Conservation (phyloP, 2,113 vertebrate species). For the Orthochromis indermauri region DNA sequence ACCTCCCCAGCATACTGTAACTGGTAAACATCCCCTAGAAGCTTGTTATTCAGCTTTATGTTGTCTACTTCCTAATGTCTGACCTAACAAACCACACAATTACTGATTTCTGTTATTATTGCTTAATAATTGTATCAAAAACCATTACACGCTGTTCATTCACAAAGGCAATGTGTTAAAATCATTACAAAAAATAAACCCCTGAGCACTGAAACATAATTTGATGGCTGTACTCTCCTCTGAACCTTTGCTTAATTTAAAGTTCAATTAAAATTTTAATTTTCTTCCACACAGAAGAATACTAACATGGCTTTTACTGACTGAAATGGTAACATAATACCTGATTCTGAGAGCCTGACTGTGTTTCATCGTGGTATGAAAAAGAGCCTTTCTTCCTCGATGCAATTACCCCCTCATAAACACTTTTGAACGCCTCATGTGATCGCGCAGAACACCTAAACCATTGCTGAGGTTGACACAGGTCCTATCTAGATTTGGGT, state of each 20-base stretch:
- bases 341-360: background rate
- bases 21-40: background rate
- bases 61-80: background rate
- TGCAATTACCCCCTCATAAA: background rate
- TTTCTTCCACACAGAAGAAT: background rate
- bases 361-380: background rate
- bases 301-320: background rate
- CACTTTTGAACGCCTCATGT: background rate
- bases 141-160: background rate
- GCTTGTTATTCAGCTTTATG: background rate
- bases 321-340: background rate
- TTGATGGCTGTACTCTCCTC: background rate
- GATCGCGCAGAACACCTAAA: background rate
- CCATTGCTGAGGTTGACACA: background rate
- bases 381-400: background rate
- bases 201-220: background rate
- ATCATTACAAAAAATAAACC: background rate
- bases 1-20: background rate
- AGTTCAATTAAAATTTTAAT: background rate
- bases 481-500: background rate
- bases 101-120: background rate
- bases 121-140: background rate
- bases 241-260: background rate
- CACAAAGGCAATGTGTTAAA: background rate
- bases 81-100: background rate